Evolutionary conservation across 2,888 invertebrate genomes (phyloP), one percentile per base, ranked within the genome.

Genomic region (Pinctada fucata): DNA sequence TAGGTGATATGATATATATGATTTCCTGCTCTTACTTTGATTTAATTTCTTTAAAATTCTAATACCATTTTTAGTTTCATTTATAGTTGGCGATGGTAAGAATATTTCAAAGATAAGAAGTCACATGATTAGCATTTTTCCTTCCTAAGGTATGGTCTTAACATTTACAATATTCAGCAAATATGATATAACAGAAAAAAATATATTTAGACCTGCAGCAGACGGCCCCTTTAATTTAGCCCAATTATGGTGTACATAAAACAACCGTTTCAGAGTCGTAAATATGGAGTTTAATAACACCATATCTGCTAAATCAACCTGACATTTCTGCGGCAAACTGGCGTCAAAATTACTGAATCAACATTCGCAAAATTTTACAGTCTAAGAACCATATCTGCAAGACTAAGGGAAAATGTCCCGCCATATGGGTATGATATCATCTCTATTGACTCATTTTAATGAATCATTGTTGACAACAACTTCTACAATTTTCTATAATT

Each of bases 401-500:
- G 47, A 47, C 68, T 68, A 68, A 13, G 68, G 47, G 68, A 31
- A 68, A 68, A 68, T 45, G 45, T 13, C 68, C 47, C 16, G 68
- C 68, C 68, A 68, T 68, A 68, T 68, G 68, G 68, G 68, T 6
- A 13, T 68, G 68, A 68, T 68, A 68, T 68, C 68, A 68, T 68
- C 68, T 45, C 45, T n/a, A 31, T 68, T 68, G 68, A 68, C 31
- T 68, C 68, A 68, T 68, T 16, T 68, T 8, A 68, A 68, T 68
- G 68, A 68, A 68, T 68, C 68, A 68, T 47, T 68, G 68, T 45
- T 47, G 68, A 68, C 68, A 68, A 68, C 47, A 68, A 68, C 68
- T 31, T 47, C 16, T 68, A 16, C 48, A 68, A 68, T 68, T 68
- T 68, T 68, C 68, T 68, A 31, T 68, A 68, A 68, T 68, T 68